A percentile compares a stretch with the other conserved stretches of the same genome.
Evolutionary conservation across 2,113 vertebrate genomes (phyloP).

Genomic region (Tupaia chinensis): DNA sequence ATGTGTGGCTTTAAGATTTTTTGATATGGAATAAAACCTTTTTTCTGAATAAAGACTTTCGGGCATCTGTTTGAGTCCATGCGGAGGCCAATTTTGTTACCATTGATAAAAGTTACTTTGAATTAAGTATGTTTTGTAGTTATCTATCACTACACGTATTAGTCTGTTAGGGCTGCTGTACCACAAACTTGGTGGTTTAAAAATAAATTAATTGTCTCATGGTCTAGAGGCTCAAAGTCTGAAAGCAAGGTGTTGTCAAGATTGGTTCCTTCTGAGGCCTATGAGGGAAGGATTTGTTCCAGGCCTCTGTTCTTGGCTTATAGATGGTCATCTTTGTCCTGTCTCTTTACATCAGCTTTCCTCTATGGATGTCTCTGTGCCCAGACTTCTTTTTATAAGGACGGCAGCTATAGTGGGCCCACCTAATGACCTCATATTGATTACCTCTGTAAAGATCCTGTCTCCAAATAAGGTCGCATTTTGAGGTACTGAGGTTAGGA

Average conservation of each 20-base stretch:
- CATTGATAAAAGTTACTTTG: slow-evolving; percentile 2
- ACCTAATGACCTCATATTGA: neutral
- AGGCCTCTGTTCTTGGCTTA: neutral
- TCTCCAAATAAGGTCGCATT: neutral
- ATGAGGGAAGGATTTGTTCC: neutral
- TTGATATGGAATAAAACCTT: neutral
- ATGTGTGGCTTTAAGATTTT: neutral
- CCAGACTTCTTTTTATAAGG: neutral
- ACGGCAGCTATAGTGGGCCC: neutral
- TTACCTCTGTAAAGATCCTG: neutral
- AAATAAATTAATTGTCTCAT: neutral
- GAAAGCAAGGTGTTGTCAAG: neutral
- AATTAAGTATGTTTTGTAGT: neutral
- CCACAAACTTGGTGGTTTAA: neutral
- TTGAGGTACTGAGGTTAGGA: neutral
- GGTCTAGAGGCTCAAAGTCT: neutral
- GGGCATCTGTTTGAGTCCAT: neutral
- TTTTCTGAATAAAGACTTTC: neutral
- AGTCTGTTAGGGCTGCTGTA: neutral
- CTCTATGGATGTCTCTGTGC: neutral
- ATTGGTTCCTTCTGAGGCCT: neutral
- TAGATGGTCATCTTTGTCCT: neutral
- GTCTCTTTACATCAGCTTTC: neutral
- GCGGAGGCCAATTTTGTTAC: neutral
- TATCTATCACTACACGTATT: neutral